These are phyloP conservation scores for Nannoperca australis DNA, from an alignment of 2,797 vertebrate species.

Conservation along the genomic window DNA sequence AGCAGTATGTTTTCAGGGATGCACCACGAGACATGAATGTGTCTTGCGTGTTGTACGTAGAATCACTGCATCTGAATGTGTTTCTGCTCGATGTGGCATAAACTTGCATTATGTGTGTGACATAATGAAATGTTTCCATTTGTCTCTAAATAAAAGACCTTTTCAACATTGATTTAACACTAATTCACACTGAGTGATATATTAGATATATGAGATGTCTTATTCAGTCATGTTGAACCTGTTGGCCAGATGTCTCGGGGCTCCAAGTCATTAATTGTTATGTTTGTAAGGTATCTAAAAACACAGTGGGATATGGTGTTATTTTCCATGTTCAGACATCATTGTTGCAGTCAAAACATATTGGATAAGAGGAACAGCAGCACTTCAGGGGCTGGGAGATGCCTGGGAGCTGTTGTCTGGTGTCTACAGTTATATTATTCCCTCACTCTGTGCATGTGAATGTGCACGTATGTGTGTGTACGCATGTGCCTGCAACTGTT, in stretches of 20 bases:
- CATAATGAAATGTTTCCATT: background rate
- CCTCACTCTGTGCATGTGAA: constrained; percentile 58
- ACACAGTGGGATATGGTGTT: constrained; percentile 71
- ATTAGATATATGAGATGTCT: constrained; percentile 29
- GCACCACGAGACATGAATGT: constrained; percentile 51
- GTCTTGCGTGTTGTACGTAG: constrained; percentile 46
- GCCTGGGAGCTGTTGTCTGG: constrained; percentile 81
- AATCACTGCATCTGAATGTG: background rate
- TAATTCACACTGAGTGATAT: constrained; percentile 17
- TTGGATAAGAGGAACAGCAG: constrained; percentile 81
- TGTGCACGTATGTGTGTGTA: constrained; percentile 26
- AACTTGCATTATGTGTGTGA: background rate
- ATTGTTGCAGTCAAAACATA: constrained; percentile 83
- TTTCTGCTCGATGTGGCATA: background rate
- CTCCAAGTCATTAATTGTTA: constrained; percentile 78
- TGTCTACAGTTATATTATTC: constrained; percentile 73
- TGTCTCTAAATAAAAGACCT: background rate
- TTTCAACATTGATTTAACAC: background rate
- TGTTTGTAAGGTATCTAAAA: constrained; percentile 72
- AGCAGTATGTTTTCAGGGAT: constrained; percentile 68
- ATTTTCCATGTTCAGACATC: constrained; percentile 80
- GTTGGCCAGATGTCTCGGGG: constrained; percentile 76
- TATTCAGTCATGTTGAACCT: constrained; percentile 60
- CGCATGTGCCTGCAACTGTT: constrained; percentile 47
- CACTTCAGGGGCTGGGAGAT: constrained; percentile 78